Evolutionary conservation across 1,140 invertebrate genomes (phyloP).

Genomic region (Diabrotica undecimpunctata): DNA sequence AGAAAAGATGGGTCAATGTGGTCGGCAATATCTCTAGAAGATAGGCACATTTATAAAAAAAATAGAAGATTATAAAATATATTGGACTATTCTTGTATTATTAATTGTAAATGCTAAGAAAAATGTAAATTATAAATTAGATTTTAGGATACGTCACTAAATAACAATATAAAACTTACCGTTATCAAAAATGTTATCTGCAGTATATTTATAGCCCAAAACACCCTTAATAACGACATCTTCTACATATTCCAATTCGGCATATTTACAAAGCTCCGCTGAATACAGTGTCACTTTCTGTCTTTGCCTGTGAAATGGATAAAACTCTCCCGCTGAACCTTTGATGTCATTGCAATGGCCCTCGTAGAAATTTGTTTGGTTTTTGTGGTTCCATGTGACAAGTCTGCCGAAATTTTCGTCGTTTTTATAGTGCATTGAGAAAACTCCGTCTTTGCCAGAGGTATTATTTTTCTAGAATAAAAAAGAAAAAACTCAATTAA

Average conservation of each 20-base stretch:
- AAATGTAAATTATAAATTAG: no score
- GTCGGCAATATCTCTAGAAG: no score
- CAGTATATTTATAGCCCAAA: constrained; percentile 55
- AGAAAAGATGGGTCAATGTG: no score
- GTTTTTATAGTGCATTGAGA: constrained; percentile 68
- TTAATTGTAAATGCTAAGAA: no score
- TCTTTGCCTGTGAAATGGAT: constrained; percentile 51
- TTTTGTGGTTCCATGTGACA: constrained; percentile 54
- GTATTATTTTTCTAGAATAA: constrained; percentile 68
- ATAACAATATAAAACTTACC: constrained; percentile 46
- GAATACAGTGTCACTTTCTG: constrained; percentile 60
- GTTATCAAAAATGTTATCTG: constrained; percentile 59
- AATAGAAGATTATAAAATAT: no score
- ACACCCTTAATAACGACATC: constrained; percentile 54
- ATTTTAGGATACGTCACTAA: no score
- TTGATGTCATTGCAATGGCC: constrained; percentile 48
- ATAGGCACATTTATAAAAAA: no score
- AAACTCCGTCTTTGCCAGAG: constrained; percentile 64
- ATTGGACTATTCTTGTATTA: no score
- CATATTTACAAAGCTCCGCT: constrained; percentile 65
- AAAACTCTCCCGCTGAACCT: constrained; percentile 62
- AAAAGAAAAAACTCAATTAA: constrained; percentile 15
- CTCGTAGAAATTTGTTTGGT: constrained; percentile 50
- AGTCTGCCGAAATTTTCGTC: constrained; percentile 53
- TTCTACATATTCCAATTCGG: constrained; percentile 55